Conservation (phyloP, 2,113 vertebrate species). For the Rhipidura dahli region DNA sequence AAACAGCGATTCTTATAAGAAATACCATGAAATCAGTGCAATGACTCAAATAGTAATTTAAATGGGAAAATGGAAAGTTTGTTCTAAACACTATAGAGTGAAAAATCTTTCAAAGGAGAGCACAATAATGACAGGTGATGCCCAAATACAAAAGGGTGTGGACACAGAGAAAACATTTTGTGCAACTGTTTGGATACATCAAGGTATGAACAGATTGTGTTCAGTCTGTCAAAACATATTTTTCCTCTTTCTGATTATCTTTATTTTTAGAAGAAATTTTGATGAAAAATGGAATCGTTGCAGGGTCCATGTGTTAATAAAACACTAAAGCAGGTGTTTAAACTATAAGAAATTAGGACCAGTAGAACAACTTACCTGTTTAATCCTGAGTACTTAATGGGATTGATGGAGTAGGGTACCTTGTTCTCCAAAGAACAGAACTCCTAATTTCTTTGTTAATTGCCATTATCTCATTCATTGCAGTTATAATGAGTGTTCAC, state of each 20-base stretch:
- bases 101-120: not conserved
- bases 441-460: constrained; percentile 32
- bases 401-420: not conserved
- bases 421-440: constrained; percentile 7
- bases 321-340: not conserved
- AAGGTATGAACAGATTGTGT: not conserved
- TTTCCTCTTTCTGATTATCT: not conserved
- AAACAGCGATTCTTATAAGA: not conserved
- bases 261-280: not conserved
- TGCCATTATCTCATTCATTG: not conserved
- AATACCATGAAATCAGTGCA: not conserved
- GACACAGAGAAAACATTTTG: not conserved
- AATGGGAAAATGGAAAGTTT: not conserved
- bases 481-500: not conserved
- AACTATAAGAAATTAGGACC: not conserved
- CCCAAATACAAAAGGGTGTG: not conserved
- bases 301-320: not conserved
- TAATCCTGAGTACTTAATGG: not conserved
- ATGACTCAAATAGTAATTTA: not conserved
- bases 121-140: not conserved
- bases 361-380: not conserved
- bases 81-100: not conserved
- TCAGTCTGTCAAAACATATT: not conserved
- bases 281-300: not conserved
- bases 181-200: not conserved